A percentile compares a stretch with the other conserved stretches of the same genome.
Evolutionary conservation across 2,113 vertebrate species (phyloP).

Genomic region (Neomonachus schauinslandi): DNA sequence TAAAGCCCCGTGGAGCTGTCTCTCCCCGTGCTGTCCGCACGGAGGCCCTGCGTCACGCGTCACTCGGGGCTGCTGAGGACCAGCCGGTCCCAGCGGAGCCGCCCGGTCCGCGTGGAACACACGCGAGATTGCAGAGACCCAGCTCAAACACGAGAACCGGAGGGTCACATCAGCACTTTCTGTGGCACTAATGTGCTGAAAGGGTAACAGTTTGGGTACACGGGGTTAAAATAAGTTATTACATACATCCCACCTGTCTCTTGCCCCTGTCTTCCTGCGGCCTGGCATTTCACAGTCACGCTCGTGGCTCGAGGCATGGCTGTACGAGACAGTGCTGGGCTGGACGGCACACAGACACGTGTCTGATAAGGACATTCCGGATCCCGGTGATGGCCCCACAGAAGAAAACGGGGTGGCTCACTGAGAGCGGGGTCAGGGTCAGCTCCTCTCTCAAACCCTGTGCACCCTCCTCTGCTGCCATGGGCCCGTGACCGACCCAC

Average conservation of each 20-base stretch:
- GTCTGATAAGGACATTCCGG: rapidly evolving
- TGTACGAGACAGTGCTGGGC: neutral
- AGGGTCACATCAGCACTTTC: too few species aligned
- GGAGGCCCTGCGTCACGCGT: rapidly evolving
- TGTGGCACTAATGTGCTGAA: rapidly evolving
- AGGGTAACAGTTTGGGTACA: neutral
- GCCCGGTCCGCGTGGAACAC: rapidly evolving
- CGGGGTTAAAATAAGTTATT: too few species aligned
- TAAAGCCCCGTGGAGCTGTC: neutral
- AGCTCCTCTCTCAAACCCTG: neutral
- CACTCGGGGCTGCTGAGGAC: neutral
- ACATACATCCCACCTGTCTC: neutral
- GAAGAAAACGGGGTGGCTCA: rapidly evolving
- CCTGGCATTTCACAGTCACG: neutral
- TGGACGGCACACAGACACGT: neutral
- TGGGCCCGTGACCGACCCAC: rapidly evolving
- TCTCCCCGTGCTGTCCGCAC: rapidly evolving
- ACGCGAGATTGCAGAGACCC: rapidly evolving
- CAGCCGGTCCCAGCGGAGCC: neutral
- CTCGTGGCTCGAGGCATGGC: rapidly evolving
- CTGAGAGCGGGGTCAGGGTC: rapidly evolving
- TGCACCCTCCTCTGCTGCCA: neutral
- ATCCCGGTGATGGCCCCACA: rapidly evolving
- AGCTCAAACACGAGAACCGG: rapidly evolving
- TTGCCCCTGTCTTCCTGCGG: rapidly evolving